A percentile compares a stretch with the other conserved stretches of the same genome.
These are phyloP conservation scores for Spilarctia lutea DNA, from an alignment of 2,888 invertebrate genomes.

Conservation along the genomic window DNA sequence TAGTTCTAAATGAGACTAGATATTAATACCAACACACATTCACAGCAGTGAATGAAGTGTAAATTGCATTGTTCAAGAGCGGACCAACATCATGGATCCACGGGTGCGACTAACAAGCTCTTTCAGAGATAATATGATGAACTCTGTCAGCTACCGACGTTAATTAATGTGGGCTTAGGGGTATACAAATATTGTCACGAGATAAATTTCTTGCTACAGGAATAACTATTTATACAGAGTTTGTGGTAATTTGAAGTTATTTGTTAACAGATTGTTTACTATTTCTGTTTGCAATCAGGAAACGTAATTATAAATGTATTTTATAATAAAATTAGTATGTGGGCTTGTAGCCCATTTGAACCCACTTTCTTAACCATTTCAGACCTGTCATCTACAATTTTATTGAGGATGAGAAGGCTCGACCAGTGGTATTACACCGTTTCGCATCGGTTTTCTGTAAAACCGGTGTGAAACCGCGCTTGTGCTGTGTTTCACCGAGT, in stretches of 20 bases:
- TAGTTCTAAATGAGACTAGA: neutral
- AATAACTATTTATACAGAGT: conserved; percentile 1
- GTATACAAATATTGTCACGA: neutral
- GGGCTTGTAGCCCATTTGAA: too few species aligned
- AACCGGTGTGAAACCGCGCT: too few species aligned
- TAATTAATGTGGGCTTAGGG: conserved; percentile 2
- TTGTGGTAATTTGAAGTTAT: neutral
- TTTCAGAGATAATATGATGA: neutral
- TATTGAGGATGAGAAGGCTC: too few species aligned
- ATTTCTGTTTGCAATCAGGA: neutral
- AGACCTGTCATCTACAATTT: too few species aligned
- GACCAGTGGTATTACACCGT: too few species aligned
- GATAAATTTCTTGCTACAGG: neutral
- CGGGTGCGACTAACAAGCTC: neutral
- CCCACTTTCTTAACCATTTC: too few species aligned
- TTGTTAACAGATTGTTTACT: neutral
- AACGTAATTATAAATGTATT: neutral
- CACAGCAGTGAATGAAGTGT: neutral
- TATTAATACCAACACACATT: too few species aligned
- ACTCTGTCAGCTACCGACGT: neutral
- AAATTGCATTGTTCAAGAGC: neutral
- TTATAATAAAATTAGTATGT: too few species aligned
- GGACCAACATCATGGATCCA: neutral
- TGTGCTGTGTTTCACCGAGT: too few species aligned
- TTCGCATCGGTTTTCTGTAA: too few species aligned